Evolutionary conservation across 2,113 vertebrate species (phyloP).

Genomic region (Larimichthys polyactis): DNA sequence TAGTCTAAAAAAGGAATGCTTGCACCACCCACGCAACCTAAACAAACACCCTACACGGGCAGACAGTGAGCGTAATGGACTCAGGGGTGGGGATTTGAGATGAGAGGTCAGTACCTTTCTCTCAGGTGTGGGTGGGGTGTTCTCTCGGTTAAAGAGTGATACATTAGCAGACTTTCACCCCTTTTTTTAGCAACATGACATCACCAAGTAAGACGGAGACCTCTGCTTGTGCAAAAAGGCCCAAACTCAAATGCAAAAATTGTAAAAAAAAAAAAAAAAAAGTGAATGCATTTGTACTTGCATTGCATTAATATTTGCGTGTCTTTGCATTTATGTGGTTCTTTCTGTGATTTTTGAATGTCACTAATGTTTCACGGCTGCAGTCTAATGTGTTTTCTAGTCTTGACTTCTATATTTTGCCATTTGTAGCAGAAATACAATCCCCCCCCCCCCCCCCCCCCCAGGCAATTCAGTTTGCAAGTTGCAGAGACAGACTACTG

Average conservation of each 20-base stretch:
- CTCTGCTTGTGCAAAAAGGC: background rate
- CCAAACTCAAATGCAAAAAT: background rate
- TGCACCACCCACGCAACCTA: constrained; percentile 33
- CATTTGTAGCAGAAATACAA: background rate
- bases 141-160: constrained; percentile 55
- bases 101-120: constrained; percentile 62
- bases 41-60: constrained; percentile 40
- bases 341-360: background rate
- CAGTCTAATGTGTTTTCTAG: background rate
- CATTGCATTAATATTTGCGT: background rate
- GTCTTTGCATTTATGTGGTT: background rate
- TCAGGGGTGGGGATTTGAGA: constrained; percentile 51
- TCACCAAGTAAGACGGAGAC: constrained; percentile 22
- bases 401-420: background rate
- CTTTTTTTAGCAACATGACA: constrained; percentile 62
- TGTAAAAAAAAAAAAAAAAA: background rate
- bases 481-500: constrained; percentile 12
- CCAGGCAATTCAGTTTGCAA: background rate
- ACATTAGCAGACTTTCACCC: constrained; percentile 62
- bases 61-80: constrained; percentile 32
- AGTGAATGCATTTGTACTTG: background rate
- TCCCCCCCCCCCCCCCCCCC: too few species aligned
- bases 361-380: background rate
- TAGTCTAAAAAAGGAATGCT: constrained; percentile 23
- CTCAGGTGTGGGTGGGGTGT: constrained; percentile 51